These are phyloP conservation scores for Sprattus sprattus DNA, from an alignment of 2,113 vertebrate species.

Conservation along the genomic window DNA sequence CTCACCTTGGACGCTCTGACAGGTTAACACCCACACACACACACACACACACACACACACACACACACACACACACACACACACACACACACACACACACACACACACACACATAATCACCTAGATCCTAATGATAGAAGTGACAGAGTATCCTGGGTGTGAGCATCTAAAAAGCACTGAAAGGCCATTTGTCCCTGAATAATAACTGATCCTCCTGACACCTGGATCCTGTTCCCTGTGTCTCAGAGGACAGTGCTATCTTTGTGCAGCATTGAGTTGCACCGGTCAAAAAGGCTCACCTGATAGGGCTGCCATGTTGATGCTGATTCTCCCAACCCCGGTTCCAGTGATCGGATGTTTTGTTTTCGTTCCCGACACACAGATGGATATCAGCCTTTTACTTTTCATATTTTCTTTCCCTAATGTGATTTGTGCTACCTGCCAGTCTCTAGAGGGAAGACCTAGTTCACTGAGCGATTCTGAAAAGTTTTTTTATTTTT, in stretches of 20 bases:
- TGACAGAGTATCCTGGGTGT: neutral
- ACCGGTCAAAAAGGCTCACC: neutral
- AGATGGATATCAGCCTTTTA: neutral
- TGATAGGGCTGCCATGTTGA: slow-evolving; percentile 14
- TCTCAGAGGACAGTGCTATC: slow-evolving; percentile 19
- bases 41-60: neutral
- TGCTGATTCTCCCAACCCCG: neutral
- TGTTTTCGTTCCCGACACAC: neutral
- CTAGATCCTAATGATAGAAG: neutral
- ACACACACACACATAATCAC: slow-evolving; percentile 3
- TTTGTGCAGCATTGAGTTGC: neutral
- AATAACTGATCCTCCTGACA: slow-evolving; percentile 43
- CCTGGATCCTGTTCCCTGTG: slow-evolving; percentile 51
- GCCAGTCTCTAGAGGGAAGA: neutral
- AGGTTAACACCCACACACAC: neutral
- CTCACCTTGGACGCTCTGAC: neutral
- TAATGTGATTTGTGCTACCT: neutral
- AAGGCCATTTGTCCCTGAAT: slow-evolving; percentile 22
- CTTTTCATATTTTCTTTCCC: neutral
- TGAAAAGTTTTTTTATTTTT: neutral
- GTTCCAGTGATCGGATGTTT: neutral
- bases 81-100: slow-evolving; percentile 12
- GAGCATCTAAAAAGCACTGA: slow-evolving; percentile 18
- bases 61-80: neutral
- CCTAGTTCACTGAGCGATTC: neutral